phyloP scores from a whole-genome alignment of 2,797 vertebrate species.

The Xenops minutus region DNA sequence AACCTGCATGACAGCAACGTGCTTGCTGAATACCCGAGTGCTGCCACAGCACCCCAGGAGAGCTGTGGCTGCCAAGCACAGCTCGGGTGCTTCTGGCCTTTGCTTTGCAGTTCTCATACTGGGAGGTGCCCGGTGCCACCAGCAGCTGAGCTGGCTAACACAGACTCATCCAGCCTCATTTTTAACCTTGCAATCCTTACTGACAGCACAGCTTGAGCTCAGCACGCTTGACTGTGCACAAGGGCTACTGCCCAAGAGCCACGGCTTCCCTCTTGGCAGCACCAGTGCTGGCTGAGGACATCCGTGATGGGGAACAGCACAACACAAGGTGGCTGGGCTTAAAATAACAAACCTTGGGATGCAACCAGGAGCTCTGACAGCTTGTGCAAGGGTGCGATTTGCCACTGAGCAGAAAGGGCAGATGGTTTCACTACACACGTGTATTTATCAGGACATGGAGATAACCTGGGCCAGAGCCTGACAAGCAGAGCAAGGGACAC shows the following conservation, averaged over 20 bases:
- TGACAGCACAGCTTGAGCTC: slow-evolving; percentile 10
- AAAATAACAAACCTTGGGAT: slow-evolving; percentile 4
- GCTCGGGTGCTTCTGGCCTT: not conserved
- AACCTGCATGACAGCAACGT: not conserved
- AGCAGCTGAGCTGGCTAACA: not conserved
- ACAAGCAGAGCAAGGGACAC: not conserved
- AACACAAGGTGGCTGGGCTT: not conserved
- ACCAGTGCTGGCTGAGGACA: not conserved
- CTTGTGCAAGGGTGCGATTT: not conserved
- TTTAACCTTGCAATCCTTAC: not conserved
- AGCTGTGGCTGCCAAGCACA: not conserved
- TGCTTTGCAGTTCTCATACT: not conserved
- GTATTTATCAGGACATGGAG: not conserved
- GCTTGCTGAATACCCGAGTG: not conserved
- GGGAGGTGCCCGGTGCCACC: not conserved
- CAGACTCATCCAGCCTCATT: not conserved
- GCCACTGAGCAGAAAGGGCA: not conserved
- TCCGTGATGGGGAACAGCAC: not conserved
- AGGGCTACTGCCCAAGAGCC: not conserved
- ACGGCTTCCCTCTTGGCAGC: not conserved
- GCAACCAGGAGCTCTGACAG: not conserved
- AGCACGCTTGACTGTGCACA: not conserved
- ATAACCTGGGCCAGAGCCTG: not conserved
- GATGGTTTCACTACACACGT: not conserved
- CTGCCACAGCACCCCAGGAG: not conserved